phyloP scores from a whole-genome alignment of 1,140 invertebrate species.

The Drosophila burlai region DNA sequence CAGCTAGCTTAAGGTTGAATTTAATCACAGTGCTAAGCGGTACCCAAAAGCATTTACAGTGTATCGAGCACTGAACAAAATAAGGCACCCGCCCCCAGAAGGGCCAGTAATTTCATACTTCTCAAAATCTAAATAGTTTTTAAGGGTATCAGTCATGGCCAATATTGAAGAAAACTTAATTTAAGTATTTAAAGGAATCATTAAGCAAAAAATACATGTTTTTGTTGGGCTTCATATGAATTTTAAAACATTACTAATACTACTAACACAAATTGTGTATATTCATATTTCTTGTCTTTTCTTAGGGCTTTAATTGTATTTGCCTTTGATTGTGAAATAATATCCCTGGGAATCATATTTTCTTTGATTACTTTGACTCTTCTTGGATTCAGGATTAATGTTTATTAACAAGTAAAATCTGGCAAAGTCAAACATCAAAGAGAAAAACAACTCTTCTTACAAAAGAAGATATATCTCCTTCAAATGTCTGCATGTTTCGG shows the following conservation, averaged over 20 bases:
- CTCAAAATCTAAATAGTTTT: neutral
- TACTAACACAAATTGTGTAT: neutral
- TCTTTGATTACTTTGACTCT: neutral
- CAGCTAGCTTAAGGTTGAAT: slow-evolving; percentile 17
- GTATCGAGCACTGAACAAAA: slow-evolving; percentile 19
- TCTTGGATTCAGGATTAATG: neutral
- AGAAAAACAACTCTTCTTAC: neutral
- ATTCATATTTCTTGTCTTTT: too few species aligned
- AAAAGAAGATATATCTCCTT: neutral
- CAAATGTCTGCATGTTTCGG: neutral
- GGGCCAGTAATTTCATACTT: neutral
- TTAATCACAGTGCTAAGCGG: slow-evolving; percentile 13
- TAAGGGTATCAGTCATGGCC: neutral
- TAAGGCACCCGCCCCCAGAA: neutral
- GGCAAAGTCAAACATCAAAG: neutral
- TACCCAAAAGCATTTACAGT: slow-evolving; percentile 34
- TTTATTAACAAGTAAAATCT: neutral
- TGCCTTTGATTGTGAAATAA: too few species aligned
- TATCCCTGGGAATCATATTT: neutral
- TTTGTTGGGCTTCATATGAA: neutral
- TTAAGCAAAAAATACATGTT: neutral
- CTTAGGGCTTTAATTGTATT: too few species aligned
- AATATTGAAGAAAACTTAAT: neutral
- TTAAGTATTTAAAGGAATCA: neutral
- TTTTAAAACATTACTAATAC: neutral